Evolutionary conservation across 2,113 vertebrate genomes (phyloP).

Genomic region (Rynchops niger): DNA sequence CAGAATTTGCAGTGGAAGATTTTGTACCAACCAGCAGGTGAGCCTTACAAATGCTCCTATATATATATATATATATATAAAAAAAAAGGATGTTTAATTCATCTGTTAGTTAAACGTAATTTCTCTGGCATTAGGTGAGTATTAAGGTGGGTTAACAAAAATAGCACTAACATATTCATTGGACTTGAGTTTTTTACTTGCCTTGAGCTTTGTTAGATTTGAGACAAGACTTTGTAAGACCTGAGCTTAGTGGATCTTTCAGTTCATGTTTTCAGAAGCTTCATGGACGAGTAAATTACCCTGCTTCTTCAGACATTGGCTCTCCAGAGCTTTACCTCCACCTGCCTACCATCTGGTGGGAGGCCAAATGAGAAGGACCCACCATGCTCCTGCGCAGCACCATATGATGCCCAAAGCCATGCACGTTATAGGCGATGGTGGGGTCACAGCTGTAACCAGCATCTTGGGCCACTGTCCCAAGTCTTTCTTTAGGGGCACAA

Average conservation of each 20-base stretch:
- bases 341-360: not conserved
- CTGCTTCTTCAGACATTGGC: not conserved
- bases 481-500: not conserved
- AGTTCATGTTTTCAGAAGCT: not conserved
- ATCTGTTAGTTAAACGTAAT: not conserved
- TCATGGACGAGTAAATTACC: not conserved
- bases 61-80: too few species aligned
- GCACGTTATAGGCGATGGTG: fast-evolving
- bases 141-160: not conserved
- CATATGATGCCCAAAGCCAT: not conserved
- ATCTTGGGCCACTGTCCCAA: not conserved
- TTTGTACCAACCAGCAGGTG: not conserved
- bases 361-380: not conserved
- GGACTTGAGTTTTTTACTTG: not conserved
- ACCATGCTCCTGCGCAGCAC: not conserved
- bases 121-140: not conserved
- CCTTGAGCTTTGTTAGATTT: not conserved
- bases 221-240: not conserved
- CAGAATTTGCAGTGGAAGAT: conserved; percentile 5
- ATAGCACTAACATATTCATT: not conserved
- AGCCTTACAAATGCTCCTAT: not conserved
- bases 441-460: not conserved
- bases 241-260: not conserved
- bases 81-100: not conserved
- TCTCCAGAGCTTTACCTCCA: not conserved